Conservation (phyloP, 2,797 vertebrate genomes). For the Typhlichthys subterraneus region DNA sequence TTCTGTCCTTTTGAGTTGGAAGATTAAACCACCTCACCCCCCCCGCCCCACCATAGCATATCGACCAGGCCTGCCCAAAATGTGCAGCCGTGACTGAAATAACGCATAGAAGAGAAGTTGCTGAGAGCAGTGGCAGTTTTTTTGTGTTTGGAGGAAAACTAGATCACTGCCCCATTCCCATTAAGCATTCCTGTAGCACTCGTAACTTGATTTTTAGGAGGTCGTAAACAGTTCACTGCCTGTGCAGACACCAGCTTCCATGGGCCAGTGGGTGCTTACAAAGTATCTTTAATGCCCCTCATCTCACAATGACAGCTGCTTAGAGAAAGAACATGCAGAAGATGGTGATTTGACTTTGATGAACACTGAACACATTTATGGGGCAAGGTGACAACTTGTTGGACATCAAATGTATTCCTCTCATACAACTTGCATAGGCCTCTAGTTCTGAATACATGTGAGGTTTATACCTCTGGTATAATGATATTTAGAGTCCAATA, state of each 20-base stretch:
- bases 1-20: conserved; percentile 71
- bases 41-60: conserved; percentile 3
- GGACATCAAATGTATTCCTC: no score
- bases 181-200: conserved; percentile 44
- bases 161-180: conserved; percentile 36
- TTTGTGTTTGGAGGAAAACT: conserved; percentile 44
- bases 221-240: conserved; percentile 57
- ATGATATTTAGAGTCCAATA: no score
- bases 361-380: no score
- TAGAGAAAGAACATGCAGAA: conserved; percentile 28
- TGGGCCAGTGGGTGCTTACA: conserved; percentile 64
- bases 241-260: conserved; percentile 53
- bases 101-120: conserved; percentile 31
- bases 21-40: conserved; percentile 60
- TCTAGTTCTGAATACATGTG: no score
- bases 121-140: conserved; percentile 25
- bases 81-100: conserved; percentile 31
- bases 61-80: conserved; percentile 13
- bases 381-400: no score
- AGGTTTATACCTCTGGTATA: no score
- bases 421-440: no score
- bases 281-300: conserved; percentile 51
- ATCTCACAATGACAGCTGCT: conserved; percentile 59
- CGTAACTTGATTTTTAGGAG: conserved; percentile 56
- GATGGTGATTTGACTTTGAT: conserved; percentile 26